These are phyloP conservation scores for Stenichneumon culpator DNA, from an alignment of 2,888 invertebrate species.

Conservation along the genomic window DNA sequence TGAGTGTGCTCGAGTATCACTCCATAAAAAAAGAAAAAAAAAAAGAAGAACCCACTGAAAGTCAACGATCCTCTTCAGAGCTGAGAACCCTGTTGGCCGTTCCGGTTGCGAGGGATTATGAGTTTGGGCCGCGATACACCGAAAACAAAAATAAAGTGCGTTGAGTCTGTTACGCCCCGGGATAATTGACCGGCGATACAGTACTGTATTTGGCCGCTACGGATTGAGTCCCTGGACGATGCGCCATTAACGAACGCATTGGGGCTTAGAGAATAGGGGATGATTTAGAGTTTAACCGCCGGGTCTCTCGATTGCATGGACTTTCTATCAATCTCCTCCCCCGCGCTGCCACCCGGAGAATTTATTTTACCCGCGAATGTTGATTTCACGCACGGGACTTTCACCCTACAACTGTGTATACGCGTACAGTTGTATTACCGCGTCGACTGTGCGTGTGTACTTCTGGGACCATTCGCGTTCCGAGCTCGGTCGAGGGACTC, in stretches of 20 bases:
- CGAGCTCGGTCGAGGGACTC: conserved; percentile 50
- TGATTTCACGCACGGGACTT: conserved; percentile 71
- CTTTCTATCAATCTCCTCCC: conserved; percentile 28
- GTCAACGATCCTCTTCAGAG: conserved; percentile 58
- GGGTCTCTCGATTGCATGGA: conserved; percentile 51
- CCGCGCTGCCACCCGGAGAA: conserved; percentile 67
- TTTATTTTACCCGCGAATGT: conserved; percentile 75
- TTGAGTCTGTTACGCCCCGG: background rate
- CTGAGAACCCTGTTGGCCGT: conserved; percentile 2
- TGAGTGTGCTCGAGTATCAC: conserved; percentile 62
- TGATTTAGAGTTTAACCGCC: conserved; percentile 72
- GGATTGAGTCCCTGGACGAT: conserved; percentile 26
- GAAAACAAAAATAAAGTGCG: conserved; percentile 22
- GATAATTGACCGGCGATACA: background rate
- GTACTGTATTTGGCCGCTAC: conserved; percentile 24
- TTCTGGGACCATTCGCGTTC: conserved; percentile 54
- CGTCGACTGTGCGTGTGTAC: conserved; percentile 36
- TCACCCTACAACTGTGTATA: background rate
- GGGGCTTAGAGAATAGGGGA: conserved; percentile 68
- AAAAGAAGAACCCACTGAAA: conserved; percentile 8
- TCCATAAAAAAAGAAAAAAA: conserved; percentile 34
- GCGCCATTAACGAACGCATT: conserved; percentile 37
- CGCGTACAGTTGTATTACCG: background rate
- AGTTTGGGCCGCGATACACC: background rate
- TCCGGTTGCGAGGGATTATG: background rate